Evolutionary conservation across 1,140 invertebrate genomes (phyloP).

Genomic region (Holotrichia oblita): DNA sequence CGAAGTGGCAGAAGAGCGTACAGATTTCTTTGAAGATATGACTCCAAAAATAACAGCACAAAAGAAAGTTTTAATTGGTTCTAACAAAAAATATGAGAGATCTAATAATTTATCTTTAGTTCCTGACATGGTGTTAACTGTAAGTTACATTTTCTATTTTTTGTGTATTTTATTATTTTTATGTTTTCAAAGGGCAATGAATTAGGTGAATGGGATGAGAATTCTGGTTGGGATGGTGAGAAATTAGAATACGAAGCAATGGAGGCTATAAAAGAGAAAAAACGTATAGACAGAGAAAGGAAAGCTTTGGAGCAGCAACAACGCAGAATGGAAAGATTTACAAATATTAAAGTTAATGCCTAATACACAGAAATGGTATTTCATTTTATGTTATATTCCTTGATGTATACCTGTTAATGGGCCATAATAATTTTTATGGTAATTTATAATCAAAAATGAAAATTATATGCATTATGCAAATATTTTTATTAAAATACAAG

Average conservation of each 20-base stretch:
- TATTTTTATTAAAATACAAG: neutral
- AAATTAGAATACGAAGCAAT: slow-evolving; percentile 62
- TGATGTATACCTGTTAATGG: neutral
- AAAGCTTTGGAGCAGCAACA: slow-evolving; percentile 64
- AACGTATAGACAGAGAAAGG: slow-evolving; percentile 62
- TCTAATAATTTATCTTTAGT: slow-evolving; percentile 60
- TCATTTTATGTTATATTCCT: neutral
- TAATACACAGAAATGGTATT: neutral
- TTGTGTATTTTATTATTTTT: neutral
- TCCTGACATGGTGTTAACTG: slow-evolving; percentile 57
- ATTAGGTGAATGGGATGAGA: slow-evolving; percentile 65
- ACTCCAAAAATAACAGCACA: slow-evolving; percentile 65
- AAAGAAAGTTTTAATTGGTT: slow-evolving; percentile 62
- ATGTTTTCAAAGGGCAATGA: slow-evolving; percentile 44
- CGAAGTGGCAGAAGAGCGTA: slow-evolving; percentile 56
- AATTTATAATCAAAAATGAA: too few relatives aligned
- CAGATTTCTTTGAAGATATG: slow-evolving; percentile 68
- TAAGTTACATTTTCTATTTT: slow-evolving; percentile 48
- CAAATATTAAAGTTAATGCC: slow-evolving; percentile 50
- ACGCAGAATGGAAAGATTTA: slow-evolving; percentile 61
- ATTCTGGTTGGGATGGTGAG: slow-evolving; percentile 64
- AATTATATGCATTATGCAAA: neutral
- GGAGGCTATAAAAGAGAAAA: slow-evolving; percentile 62
- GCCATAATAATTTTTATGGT: neutral
- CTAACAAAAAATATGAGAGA: slow-evolving; percentile 53